Evolutionary conservation across 2,888 invertebrate genomes (phyloP).

Genomic region (Baronia brevicornis): DNA sequence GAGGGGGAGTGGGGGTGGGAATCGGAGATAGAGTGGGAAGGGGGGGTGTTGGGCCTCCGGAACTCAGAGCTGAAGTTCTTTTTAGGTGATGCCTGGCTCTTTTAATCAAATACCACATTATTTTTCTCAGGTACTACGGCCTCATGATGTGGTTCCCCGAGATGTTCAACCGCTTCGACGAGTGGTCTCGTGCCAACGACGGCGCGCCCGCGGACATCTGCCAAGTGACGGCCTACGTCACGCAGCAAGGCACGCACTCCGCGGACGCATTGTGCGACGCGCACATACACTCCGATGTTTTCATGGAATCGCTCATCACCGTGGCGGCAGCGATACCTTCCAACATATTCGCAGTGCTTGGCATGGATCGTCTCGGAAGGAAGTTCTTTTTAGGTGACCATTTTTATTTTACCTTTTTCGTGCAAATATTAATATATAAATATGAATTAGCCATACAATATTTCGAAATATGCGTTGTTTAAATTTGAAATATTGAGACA

Average conservation of each 20-base stretch:
- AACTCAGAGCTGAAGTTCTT: no score
- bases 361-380: slow-evolving; percentile 90
- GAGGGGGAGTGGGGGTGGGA: no score
- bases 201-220: slow-evolving; percentile 82
- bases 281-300: slow-evolving; percentile 85
- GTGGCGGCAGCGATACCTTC: slow-evolving; percentile 90
- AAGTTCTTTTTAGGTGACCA: slow-evolving; percentile 85
- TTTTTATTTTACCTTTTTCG: background rate
- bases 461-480: no score
- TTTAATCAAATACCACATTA: no score
- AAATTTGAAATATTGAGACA: no score
- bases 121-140: slow-evolving; percentile 88
- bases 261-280: slow-evolving; percentile 77
- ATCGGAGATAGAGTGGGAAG: no score
- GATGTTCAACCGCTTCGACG: slow-evolving; percentile 92
- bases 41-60: no score
- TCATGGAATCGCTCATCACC: slow-evolving; percentile 90
- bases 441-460: no score
- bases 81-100: no score
- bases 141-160: slow-evolving; percentile 99
- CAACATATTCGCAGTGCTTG: slow-evolving; percentile 86
- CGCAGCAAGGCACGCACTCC: slow-evolving; percentile 79
- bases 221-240: slow-evolving; percentile 85
- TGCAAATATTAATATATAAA: no score
- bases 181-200: slow-evolving; percentile 81